Percentiles rank a stretch among this genome's conserved stretches.
Evolutionary conservation across 2,888 invertebrate genomes (phyloP).

Genomic region (Steromphala cineraria): DNA sequence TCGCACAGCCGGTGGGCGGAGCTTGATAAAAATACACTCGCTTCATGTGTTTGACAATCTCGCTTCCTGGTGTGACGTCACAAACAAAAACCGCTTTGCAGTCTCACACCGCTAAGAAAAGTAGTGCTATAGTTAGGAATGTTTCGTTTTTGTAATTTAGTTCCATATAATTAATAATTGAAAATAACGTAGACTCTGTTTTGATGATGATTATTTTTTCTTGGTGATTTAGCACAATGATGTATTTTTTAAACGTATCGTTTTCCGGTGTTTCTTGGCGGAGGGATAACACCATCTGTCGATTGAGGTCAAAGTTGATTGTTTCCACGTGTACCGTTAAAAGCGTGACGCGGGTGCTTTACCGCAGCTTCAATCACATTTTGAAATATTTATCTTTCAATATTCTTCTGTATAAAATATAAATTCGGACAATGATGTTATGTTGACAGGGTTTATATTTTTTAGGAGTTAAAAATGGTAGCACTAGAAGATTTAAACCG

Average conservation of each 20-base stretch:
- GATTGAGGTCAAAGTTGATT: neutral
- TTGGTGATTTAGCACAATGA: too few species aligned
- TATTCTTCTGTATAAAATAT: too few species aligned
- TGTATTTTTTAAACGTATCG: neutral
- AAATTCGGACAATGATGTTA: too few species aligned
- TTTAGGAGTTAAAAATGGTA: too few species aligned
- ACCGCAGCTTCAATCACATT: neutral
- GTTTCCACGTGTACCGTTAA: neutral
- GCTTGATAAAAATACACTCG: neutral
- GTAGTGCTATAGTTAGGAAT: neutral
- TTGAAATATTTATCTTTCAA: neutral
- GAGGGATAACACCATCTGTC: neutral
- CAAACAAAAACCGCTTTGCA: neutral
- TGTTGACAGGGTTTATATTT: too few species aligned
- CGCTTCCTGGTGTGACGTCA: constrained; percentile 10
- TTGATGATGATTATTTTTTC: too few species aligned
- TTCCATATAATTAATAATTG: too few species aligned
- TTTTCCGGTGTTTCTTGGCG: neutral
- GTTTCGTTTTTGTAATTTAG: too few species aligned
- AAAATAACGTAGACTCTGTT: too few species aligned
- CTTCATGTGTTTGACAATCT: neutral
- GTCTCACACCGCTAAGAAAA: neutral
- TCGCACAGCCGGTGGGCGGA: neutral
- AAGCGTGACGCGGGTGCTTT: neutral
- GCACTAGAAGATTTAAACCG: too few species aligned